Percentiles rank a stretch among this genome's conserved stretches.
phyloP scores from a whole-genome alignment of 2,113 vertebrate species.

The Naja naja region DNA sequence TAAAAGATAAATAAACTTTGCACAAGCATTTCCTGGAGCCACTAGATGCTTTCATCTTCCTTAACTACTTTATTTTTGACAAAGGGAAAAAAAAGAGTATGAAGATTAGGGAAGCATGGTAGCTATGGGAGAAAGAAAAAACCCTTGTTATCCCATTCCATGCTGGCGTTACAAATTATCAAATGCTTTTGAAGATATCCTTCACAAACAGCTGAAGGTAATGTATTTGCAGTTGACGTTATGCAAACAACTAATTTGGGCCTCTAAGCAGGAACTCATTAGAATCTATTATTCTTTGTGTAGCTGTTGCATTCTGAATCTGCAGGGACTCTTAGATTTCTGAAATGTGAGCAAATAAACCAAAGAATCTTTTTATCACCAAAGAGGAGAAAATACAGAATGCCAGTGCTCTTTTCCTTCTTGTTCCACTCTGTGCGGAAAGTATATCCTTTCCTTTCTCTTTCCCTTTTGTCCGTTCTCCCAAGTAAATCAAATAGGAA shows the following conservation, averaged over 20 bases:
- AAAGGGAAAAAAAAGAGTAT: not conserved
- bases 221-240: conserved; percentile 52
- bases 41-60: conserved; percentile 52
- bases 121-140: conserved; percentile 16
- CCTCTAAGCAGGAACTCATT: conserved; percentile 5
- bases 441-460: not conserved
- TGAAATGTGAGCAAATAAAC: not conserved
- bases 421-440: not conserved
- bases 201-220: conserved; percentile 48
- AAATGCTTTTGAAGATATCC: conserved; percentile 58
- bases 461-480: not conserved
- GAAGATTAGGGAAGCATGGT: not conserved
- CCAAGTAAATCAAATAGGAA: not conserved
- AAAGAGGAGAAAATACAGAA: not conserved
- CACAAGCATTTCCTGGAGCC: conserved; percentile 65
- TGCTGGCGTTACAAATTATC: conserved; percentile 55
- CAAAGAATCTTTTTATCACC: not conserved
- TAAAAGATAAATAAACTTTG: conserved; percentile 70
- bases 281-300: conserved; percentile 5
- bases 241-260: conserved; percentile 18
- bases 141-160: conserved; percentile 53
- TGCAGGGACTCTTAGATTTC: not conserved
- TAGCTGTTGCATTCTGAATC: not conserved
- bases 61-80: conserved; percentile 34
- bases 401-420: not conserved